Conservation (phyloP, 2,888 invertebrate genomes). For the Caprella mutica region DNA sequence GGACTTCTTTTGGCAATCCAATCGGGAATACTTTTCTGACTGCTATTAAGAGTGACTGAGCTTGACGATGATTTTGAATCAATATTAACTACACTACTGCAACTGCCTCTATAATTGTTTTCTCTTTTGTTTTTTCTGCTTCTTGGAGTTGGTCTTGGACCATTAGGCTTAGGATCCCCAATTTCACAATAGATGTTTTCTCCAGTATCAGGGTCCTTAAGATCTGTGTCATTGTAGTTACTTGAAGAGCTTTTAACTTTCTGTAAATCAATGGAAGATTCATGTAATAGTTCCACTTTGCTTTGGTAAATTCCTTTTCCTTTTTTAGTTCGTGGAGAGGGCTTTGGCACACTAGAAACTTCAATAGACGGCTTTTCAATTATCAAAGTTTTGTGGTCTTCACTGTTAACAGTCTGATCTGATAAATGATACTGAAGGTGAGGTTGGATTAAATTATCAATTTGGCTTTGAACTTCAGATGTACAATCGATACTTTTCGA, state of each 20-base stretch:
- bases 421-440: too few relatives aligned
- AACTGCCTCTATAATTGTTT: background rate
- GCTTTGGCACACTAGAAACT: slow-evolving; percentile 17
- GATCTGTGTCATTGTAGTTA: too few relatives aligned
- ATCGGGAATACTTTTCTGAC: slow-evolving; percentile 16
- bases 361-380: too few relatives aligned
- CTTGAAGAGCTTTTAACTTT: too few relatives aligned
- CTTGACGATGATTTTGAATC: background rate
- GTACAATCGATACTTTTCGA: too few relatives aligned
- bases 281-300: background rate
- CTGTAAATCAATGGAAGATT: too few relatives aligned
- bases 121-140: slow-evolving; percentile 11
- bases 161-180: background rate
- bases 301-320: background rate
- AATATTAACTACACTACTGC: background rate
- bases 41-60: background rate
- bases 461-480: too few relatives aligned
- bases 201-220: background rate
- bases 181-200: slow-evolving; percentile 10
- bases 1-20: slow-evolving; percentile 30
- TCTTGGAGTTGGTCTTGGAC: slow-evolving; percentile 10
- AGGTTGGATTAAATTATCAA: too few relatives aligned
- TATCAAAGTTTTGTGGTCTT: too few relatives aligned
- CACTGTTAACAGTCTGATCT: too few relatives aligned
- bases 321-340: slow-evolving; percentile 24